A percentile compares a stretch with the other conserved stretches of the same genome.
phyloP scores from a whole-genome alignment of 2,113 vertebrate genomes.

The Passer domesticus region DNA sequence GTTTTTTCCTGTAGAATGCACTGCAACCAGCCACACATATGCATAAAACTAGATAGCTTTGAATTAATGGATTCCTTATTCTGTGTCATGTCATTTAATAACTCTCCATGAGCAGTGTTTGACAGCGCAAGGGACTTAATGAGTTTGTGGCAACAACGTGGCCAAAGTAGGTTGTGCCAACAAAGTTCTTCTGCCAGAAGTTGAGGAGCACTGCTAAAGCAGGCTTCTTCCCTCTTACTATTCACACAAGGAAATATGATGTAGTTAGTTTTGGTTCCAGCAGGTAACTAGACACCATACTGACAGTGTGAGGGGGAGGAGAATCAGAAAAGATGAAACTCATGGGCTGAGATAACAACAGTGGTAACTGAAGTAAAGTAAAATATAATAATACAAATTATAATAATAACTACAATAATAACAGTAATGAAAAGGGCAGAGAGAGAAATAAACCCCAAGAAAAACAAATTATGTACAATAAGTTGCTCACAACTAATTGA shows the following conservation, averaged over 20 bases:
- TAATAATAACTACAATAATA: background rate
- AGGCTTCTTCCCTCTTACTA: background rate
- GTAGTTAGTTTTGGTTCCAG: background rate
- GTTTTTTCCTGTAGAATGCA: background rate
- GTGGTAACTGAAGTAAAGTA: background rate
- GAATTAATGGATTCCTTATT: background rate
- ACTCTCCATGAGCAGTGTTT: background rate
- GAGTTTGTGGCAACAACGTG: background rate
- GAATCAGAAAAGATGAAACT: background rate
- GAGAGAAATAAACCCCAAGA: background rate
- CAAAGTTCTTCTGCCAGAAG: background rate
- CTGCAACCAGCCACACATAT: background rate
- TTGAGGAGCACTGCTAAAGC: background rate
- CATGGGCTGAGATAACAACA: background rate
- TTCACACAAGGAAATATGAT: background rate
- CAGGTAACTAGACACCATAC: background rate
- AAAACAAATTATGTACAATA: background rate
- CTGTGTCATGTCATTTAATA: background rate
- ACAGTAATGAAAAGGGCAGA: background rate
- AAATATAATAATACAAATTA: background rate
- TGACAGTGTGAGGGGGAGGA: background rate
- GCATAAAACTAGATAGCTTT: background rate
- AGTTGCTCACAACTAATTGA: background rate
- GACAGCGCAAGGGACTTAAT: background rate
- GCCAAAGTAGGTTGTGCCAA: background rate